Percentiles rank a stretch among this genome's conserved stretches.
phyloP scores from a whole-genome alignment of 1,140 invertebrate genomes.

The Polypedilum vanderplanki region DNA sequence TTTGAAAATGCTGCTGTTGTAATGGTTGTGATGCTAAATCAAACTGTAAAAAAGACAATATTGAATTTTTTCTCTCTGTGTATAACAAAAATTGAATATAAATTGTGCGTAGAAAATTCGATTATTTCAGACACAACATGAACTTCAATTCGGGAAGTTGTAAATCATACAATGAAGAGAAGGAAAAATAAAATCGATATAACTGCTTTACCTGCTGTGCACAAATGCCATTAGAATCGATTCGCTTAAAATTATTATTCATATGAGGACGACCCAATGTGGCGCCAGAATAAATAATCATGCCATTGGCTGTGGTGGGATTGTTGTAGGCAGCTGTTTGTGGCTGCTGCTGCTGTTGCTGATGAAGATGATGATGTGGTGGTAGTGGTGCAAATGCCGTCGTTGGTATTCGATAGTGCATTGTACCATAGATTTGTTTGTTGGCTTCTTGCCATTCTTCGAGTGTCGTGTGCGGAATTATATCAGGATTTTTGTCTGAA shows the following conservation, averaged over 20 bases:
- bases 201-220: conserved; percentile 4
- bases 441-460: conserved; percentile 23
- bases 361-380: conserved; percentile 24
- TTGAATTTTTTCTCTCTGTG: conserved; percentile 6
- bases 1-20: conserved; percentile 17
- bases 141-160: background rate
- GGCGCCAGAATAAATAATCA: conserved; percentile 30
- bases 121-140: background rate
- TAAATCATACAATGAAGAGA: background rate
- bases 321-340: conserved; percentile 25
- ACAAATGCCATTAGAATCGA: conserved; percentile 28
- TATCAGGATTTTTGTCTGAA: conserved; percentile 63
- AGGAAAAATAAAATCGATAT: background rate
- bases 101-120: conserved; percentile 26
- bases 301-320: conserved; percentile 16
- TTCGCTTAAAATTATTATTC: conserved; percentile 29
- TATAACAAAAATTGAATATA: conserved; percentile 12
- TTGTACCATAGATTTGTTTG: conserved; percentile 28
- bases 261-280: conserved; percentile 29
- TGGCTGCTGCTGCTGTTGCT: conserved; percentile 22
- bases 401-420: conserved; percentile 25
- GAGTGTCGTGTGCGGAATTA: conserved; percentile 57
- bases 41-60: background rate
- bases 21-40: conserved; percentile 21
- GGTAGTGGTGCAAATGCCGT: conserved; percentile 26